Evolutionary conservation across 2,113 vertebrate species (phyloP), one percentile per base, ranked within the genome.

Genomic region (Danionella cerebrum): DNA sequence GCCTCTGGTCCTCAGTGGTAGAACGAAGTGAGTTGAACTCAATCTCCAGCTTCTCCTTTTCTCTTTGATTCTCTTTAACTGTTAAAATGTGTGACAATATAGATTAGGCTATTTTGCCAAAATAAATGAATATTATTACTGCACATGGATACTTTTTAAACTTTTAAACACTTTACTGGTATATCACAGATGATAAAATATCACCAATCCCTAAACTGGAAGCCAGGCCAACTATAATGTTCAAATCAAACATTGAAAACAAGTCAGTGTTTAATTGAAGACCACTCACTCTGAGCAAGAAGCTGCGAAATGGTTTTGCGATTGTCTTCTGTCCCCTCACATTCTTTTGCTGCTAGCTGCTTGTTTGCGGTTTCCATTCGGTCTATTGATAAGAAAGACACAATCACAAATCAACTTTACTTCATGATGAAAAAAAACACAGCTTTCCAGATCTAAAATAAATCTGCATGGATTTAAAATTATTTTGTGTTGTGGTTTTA

Each of bases 321-420:
- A 85, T 94, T 96, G 84, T 99, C 94, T 66, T 99, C 95, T 0
- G 94, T 93, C 0, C 92, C 93, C 4, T 98, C 96, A 66, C 92
- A 96, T 65, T 98, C 96, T 78, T 95, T 97, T 65, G 93, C 90
- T 0, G 94, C 90, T 0, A 99, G 91, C 75, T 99, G 96, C 82
- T 98, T 99, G 79, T 98, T 98, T 58, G 94, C 94, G 0, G 94
- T 94, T 71, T 99, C 96, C 90, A 99, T 94, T 3, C 96, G 93
- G 16, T 99, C 96, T 99, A 82, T 64, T 79, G 79, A 67, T 55
- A n/a, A 38, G 16, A 75, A 70, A 16, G 31, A 41, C 14, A 29
- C 2, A 18, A 25, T 39, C 2, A 5, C 14, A 58, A 68, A 4
- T 36, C 12, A 25, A 1, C n/a, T 3, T 12, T 3, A 1, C 58